A percentile compares a stretch with the other conserved stretches of the same genome.
Evolutionary conservation across 2,888 invertebrate species (phyloP).

Genomic region (Phlogophora meticulosa): DNA sequence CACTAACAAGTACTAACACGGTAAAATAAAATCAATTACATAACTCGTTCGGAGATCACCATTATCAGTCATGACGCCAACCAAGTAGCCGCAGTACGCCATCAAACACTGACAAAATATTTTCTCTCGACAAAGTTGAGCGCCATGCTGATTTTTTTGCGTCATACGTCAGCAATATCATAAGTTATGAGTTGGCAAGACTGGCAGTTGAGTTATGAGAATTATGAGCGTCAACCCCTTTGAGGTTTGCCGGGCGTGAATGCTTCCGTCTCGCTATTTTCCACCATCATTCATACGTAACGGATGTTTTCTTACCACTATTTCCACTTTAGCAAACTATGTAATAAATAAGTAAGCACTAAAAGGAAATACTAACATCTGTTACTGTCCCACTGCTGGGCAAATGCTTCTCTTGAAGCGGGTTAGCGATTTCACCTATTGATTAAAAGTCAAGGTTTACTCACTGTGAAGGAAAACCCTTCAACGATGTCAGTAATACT

Average conservation of each 20-base stretch:
- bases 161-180: constrained; percentile 46
- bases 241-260: constrained; percentile 33
- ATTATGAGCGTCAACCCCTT: constrained; percentile 45
- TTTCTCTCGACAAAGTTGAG: constrained; percentile 14
- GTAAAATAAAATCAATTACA: not conserved
- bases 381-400: too few species aligned
- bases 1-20: too few species aligned
- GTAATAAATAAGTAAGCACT: not conserved
- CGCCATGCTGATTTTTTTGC: constrained; percentile 38
- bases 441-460: too few species aligned
- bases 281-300: not conserved
- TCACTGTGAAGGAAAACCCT: too few species aligned
- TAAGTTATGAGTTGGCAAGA: constrained; percentile 40
- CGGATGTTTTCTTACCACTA: constrained; percentile 21
- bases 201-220: constrained; percentile 58
- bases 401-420: too few species aligned
- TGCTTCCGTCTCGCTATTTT: constrained; percentile 21
- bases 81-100: not conserved
- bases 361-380: not conserved
- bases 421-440: too few species aligned
- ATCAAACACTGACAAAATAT: constrained; percentile 10
- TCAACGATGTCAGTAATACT: too few species aligned
- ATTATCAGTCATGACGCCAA: constrained; percentile 13
- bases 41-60: not conserved
- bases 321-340: not conserved